Evolutionary conservation across 1,140 invertebrate genomes (phyloP).

Genomic region (Drosophila dunni): DNA sequence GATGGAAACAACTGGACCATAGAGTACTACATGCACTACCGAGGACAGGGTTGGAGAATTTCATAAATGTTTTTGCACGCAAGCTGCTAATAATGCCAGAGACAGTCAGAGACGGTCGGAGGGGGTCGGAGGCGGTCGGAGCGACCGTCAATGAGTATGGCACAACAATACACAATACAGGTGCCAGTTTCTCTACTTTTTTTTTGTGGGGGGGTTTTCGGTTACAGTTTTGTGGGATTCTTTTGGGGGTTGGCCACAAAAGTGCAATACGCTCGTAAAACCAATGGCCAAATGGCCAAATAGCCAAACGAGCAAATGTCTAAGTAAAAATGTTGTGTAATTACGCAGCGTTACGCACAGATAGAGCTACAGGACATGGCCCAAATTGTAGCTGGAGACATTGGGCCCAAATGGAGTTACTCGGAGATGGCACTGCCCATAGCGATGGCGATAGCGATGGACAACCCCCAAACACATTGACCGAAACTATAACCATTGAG

Average conservation of each 20-base stretch:
- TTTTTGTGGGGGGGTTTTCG: conserved; percentile 35
- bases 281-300: conserved; percentile 65
- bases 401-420: conserved; percentile 4
- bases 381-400: not conserved
- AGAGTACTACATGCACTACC: conserved; percentile 2
- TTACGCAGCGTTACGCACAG: conserved; percentile 80
- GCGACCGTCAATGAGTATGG: not conserved
- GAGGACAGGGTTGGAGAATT: conserved; percentile 53
- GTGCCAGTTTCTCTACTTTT: conserved; percentile 48
- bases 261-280: conserved; percentile 79
- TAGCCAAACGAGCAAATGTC: conserved; percentile 68
- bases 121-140: not conserved
- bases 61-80: conserved; percentile 81
- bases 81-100: conserved; percentile 74
- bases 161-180: conserved; percentile 37
- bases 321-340: conserved; percentile 80
- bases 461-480: conserved; percentile 14
- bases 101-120: not conserved
- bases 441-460: not conserved
- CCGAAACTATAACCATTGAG: conserved; percentile 46
- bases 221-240: conserved; percentile 45
- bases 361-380: conserved; percentile 57
- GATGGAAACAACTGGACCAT: conserved; percentile 12
- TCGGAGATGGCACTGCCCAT: conserved; percentile 8
- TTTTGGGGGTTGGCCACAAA: conserved; percentile 74